A percentile compares a stretch with the other conserved stretches of the same genome.
Conservation (phyloP, 2,113 vertebrate species). For the Nestor notabilis region DNA sequence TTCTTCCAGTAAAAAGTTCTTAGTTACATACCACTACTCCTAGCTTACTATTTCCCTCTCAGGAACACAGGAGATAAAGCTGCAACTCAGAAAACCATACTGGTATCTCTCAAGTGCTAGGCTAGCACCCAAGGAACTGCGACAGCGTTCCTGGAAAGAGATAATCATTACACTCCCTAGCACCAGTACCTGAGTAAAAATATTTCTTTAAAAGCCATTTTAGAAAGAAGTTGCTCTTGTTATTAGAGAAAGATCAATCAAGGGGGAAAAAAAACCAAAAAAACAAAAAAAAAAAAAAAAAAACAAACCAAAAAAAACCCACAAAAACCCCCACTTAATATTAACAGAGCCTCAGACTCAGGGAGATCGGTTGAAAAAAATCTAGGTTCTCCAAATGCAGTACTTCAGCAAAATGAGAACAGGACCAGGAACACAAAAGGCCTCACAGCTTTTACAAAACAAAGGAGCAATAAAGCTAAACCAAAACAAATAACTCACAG, state of each 20-base stretch:
- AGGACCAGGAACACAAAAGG: not conserved
- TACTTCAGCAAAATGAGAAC: not conserved
- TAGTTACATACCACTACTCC: not conserved
- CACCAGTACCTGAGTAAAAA: not conserved
- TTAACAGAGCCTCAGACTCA: not conserved
- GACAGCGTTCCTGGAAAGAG: rapidly evolving
- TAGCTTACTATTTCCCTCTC: not conserved
- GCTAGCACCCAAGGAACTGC: rapidly evolving
- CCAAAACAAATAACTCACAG: not conserved
- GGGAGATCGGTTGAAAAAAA: not conserved
- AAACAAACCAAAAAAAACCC: no score
- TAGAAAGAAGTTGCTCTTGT: not conserved
- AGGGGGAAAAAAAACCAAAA: not conserved
- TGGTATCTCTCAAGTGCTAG: not conserved
- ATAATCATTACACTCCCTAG: not conserved
- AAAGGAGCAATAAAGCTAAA: not conserved
- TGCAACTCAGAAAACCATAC: not conserved
- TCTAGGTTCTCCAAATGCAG: not conserved
- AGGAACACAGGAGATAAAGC: not conserved
- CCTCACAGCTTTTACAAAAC: not conserved
- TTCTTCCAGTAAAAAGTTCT: not conserved
- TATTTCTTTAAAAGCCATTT: not conserved
- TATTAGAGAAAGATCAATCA: not conserved
- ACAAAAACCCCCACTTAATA: not conserved
- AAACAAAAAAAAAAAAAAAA: no score